These are phyloP conservation scores for Agrotis ipsilon DNA, from an alignment of 2,888 invertebrate species.

Conservation along the genomic window DNA sequence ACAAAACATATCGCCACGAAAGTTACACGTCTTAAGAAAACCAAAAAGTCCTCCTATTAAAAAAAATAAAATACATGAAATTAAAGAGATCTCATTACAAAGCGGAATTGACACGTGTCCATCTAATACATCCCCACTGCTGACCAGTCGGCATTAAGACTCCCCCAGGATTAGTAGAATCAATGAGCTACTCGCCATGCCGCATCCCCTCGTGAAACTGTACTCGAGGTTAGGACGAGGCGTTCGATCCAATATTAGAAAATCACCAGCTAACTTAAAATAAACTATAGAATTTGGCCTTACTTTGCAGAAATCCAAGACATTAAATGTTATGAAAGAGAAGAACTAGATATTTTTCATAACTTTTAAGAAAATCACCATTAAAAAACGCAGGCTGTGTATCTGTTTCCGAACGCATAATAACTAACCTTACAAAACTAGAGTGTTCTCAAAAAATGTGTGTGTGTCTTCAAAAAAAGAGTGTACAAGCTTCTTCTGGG, in stretches of 20 bases:
- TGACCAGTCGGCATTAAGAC: slow-evolving; percentile 73
- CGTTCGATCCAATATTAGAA: background rate
- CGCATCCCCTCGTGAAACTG: slow-evolving; percentile 16
- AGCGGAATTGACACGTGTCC: slow-evolving; percentile 69
- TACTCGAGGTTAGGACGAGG: slow-evolving; percentile 9
- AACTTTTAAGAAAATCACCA: too few relatives aligned
- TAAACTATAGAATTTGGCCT: too few relatives aligned
- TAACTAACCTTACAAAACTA: too few relatives aligned
- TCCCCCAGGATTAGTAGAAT: slow-evolving; percentile 84
- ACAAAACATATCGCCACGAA: slow-evolving; percentile 1
- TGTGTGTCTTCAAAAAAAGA: too few relatives aligned
- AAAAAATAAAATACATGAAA: slow-evolving; percentile 5
- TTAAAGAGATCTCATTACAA: slow-evolving; percentile 45
- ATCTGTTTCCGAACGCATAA: too few relatives aligned
- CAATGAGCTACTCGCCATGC: slow-evolving; percentile 74
- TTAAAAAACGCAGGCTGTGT: too few relatives aligned
- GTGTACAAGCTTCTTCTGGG: too few relatives aligned
- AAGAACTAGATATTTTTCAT: too few relatives aligned
- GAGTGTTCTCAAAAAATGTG: too few relatives aligned
- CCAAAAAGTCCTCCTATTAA: background rate
- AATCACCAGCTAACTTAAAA: too few relatives aligned
- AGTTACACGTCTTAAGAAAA: slow-evolving; percentile 3
- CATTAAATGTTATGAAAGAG: too few relatives aligned
- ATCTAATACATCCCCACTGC: slow-evolving; percentile 73
- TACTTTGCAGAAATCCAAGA: too few relatives aligned